Evolutionary conservation across 2,113 vertebrate genomes (phyloP).

Genomic region (Regulus satrapa): DNA sequence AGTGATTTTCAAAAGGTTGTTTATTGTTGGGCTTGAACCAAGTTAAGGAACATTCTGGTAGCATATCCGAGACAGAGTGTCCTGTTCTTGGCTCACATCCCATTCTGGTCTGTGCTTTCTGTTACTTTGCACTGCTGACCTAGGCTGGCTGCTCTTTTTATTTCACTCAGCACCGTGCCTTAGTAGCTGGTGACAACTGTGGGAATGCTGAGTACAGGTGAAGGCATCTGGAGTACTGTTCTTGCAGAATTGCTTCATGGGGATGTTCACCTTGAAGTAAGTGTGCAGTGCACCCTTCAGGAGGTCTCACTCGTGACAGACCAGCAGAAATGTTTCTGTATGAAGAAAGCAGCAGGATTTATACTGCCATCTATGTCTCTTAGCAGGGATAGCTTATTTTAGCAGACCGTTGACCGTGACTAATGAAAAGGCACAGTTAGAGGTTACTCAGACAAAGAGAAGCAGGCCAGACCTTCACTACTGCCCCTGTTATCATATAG

Average conservation of each 20-base stretch:
- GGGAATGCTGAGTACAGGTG: background rate
- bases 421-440: background rate
- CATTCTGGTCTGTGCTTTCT: slow-evolving; percentile 22
- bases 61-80: background rate
- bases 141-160: background rate
- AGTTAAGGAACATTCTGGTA: background rate
- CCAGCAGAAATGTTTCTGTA: slow-evolving; percentile 53
- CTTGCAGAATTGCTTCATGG: background rate
- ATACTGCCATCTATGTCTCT: background rate
- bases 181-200: background rate
- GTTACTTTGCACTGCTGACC: background rate
- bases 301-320: slow-evolving; percentile 59
- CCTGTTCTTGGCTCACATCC: background rate
- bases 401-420: background rate
- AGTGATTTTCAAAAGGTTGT: slow-evolving; percentile 44
- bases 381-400: background rate
- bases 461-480: background rate
- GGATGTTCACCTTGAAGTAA: slow-evolving; percentile 17
- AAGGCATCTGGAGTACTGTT: background rate
- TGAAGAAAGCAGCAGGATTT: background rate
- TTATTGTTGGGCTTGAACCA: background rate
- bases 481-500: background rate
- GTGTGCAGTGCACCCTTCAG: slow-evolving; percentile 50
- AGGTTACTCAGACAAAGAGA: background rate
- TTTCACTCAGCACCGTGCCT: background rate